Conservation (phyloP, 2,888 invertebrate genomes). For the Anodontia alba region DNA sequence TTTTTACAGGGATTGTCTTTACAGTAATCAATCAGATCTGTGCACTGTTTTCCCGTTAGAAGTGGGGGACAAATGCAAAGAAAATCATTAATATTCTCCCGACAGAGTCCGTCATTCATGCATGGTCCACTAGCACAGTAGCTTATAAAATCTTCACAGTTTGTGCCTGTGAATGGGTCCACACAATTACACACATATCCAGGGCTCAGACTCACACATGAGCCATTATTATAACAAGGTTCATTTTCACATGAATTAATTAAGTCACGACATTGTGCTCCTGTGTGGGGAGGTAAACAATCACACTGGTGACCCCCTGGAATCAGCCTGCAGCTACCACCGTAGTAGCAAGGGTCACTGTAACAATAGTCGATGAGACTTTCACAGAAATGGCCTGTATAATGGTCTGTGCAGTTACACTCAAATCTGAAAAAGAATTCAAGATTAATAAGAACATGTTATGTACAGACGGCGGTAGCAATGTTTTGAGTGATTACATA, state of each 20-base stretch:
- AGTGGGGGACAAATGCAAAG: conserved; percentile 44
- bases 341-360: conserved; percentile 33
- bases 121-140: conserved; percentile 48
- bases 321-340: conserved; percentile 28
- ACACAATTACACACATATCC: conserved; percentile 42
- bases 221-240: conserved; percentile 42
- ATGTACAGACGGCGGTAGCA: too few species aligned
- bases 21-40: conserved; percentile 45
- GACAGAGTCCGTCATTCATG: conserved; percentile 41
- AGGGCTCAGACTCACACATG: conserved; percentile 38
- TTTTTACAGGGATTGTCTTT: conserved; percentile 24
- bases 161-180: conserved; percentile 29
- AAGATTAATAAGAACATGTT: too few species aligned
- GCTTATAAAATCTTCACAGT: conserved; percentile 24
- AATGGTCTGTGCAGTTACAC: conserved; percentile 44
- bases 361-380: conserved; percentile 34
- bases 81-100: conserved; percentile 24
- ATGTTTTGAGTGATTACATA: too few species aligned
- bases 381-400: conserved; percentile 40
- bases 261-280: conserved; percentile 39
- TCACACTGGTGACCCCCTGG: conserved; percentile 40
- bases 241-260: conserved; percentile 44
- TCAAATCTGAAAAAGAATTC: conserved; percentile 40
- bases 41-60: conserved; percentile 46
- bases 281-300: conserved; percentile 49